Percentiles rank a stretch among this genome's conserved stretches.
phyloP scores from a whole-genome alignment of 2,888 invertebrate species.

The Trichogramma evanescens region DNA sequence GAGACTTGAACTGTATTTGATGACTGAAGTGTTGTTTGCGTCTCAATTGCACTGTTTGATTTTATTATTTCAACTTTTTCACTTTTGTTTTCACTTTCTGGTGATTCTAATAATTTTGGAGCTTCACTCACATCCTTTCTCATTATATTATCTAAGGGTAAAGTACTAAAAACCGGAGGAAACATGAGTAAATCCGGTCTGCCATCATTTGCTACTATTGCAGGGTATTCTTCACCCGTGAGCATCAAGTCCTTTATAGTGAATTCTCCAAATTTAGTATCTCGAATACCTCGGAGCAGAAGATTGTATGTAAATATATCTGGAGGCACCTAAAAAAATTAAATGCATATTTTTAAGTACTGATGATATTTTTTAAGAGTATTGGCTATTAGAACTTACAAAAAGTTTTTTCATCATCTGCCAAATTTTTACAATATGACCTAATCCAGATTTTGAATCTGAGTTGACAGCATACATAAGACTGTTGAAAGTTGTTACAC shows the following conservation, averaged over 20 bases:
- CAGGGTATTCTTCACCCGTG: neutral
- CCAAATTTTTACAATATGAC: constrained; percentile 80
- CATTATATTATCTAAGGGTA: constrained; percentile 42
- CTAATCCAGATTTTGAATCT: constrained; percentile 72
- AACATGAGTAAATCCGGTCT: constrained; percentile 63
- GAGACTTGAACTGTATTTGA: neutral
- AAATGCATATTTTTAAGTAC: neutral
- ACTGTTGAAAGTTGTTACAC: constrained; percentile 67
- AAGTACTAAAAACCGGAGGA: constrained; percentile 31
- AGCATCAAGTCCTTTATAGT: constrained; percentile 29
- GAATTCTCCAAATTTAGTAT: constrained; percentile 69
- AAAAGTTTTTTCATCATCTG: constrained; percentile 61
- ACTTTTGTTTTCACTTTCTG: neutral
- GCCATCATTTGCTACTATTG: constrained; percentile 31
- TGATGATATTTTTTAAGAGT: neutral
- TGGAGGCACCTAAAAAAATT: constrained; percentile 46
- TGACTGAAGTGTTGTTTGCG: neutral
- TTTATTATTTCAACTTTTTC: neutral
- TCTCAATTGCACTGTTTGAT: neutral
- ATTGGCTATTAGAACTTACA: neutral
- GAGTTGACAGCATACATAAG: constrained; percentile 78
- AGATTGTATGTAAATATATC: constrained; percentile 72
- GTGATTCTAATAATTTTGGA: neutral
- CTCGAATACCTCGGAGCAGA: constrained; percentile 69
- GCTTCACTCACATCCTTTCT: constrained; percentile 25